A percentile compares a stretch with the other conserved stretches of the same genome.
Evolutionary conservation across 30 jellyfish, hydroid and myxozoan genomes (phyloP).

Genomic region (Nemopilema nomurai): DNA sequence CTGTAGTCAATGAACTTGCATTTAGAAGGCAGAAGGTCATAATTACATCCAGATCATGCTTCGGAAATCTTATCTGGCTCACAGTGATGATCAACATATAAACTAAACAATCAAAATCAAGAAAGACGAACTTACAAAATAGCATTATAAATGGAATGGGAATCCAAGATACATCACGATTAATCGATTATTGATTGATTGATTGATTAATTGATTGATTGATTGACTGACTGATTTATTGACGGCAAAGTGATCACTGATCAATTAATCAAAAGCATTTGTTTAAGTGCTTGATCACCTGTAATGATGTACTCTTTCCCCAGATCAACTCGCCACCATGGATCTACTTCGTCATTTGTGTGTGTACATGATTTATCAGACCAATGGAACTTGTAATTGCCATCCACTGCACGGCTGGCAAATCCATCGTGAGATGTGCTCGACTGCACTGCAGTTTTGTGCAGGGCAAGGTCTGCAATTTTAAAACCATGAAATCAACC

Average conservation of each 20-base stretch:
- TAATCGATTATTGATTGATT: no score
- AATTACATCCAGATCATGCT: no score
- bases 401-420: constrained; percentile 96
- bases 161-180: no score
- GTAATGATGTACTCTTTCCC: constrained; percentile 91
- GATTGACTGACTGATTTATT: no score
- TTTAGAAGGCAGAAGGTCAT: no score
- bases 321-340: constrained; percentile 98
- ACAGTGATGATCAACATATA: no score
- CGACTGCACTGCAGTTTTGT: constrained; percentile 86
- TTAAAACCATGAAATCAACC: no score
- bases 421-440: constrained; percentile 88
- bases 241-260: no score
- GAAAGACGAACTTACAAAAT: background rate
- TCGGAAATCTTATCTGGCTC: no score
- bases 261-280: background rate
- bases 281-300: constrained; percentile 26
- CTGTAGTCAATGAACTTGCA: no score
- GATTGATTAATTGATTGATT: no score
- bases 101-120: no score
- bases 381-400: constrained; percentile 92
- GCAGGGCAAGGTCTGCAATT: constrained; percentile 85
- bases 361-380: constrained; percentile 87
- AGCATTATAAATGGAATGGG: background rate
- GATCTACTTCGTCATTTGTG: constrained; percentile 81